A percentile compares a stretch with the other conserved stretches of the same genome.
These are phyloP conservation scores for Pseudomyrmex flavicornis DNA, from an alignment of 1,140 invertebrate species.

Conservation along the genomic window DNA sequence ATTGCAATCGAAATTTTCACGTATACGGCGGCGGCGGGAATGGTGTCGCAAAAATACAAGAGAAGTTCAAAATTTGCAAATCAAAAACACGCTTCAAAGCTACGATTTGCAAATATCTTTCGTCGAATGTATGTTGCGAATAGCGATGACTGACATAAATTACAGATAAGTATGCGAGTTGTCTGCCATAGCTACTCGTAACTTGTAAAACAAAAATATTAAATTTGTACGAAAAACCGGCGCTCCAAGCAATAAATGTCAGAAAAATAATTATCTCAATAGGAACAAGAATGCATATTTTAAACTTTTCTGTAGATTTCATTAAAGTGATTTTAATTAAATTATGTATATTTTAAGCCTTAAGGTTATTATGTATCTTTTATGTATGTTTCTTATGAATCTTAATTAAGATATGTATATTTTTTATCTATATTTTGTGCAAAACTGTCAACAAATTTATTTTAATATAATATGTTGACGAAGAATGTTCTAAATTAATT, in stretches of 20 bases:
- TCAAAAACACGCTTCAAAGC: conserved; percentile 14
- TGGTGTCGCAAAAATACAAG: conserved; percentile 11
- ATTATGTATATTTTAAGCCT: too few species aligned
- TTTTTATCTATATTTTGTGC: too few species aligned
- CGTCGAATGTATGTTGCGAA: background rate
- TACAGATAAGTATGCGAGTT: conserved; percentile 40
- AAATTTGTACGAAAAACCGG: background rate
- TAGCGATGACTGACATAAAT: conserved; percentile 44
- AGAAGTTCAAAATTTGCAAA: conserved; percentile 34
- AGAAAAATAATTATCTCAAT: background rate
- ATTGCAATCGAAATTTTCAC: conserved; percentile 50
- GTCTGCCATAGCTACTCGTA: background rate
- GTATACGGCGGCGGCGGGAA: background rate
- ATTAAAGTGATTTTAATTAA: too few species aligned
- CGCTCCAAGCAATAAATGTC: background rate
- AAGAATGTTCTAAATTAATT: too few species aligned
- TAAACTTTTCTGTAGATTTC: background rate
- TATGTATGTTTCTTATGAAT: too few species aligned
- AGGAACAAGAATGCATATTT: background rate
- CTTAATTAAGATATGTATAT: too few species aligned
- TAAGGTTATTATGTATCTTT: too few species aligned
- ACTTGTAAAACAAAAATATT: conserved; percentile 1
- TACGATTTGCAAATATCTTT: conserved; percentile 41
- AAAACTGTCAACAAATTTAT: too few species aligned
- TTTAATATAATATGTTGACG: too few species aligned